phyloP scores from a whole-genome alignment of 2,797 vertebrate species.

The Sebastes nivosus region DNA sequence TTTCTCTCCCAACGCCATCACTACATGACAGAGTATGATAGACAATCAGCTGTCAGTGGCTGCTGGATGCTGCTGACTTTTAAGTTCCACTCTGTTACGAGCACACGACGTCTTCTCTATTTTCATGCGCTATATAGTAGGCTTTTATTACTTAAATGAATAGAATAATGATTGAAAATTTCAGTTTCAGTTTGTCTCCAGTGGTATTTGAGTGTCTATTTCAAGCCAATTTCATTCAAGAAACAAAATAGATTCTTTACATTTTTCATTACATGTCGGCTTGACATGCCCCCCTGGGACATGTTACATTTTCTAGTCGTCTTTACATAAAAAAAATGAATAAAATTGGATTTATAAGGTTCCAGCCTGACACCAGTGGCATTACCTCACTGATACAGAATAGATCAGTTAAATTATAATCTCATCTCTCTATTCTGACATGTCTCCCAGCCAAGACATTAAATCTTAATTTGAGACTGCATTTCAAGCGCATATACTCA shows the following conservation, averaged over 20 bases:
- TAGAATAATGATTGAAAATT: neutral
- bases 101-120: neutral
- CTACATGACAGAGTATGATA: slow-evolving; percentile 13
- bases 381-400: neutral
- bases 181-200: neutral
- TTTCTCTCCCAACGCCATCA: slow-evolving; percentile 29
- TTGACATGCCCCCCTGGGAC: neutral
- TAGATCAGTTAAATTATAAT: slow-evolving; percentile 7
- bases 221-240: neutral
- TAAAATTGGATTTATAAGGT: neutral
- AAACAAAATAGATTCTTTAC: neutral
- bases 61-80: neutral
- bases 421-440: slow-evolving; percentile 16
- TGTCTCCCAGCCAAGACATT: slow-evolving; percentile 31
- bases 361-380: neutral
- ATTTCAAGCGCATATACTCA: slow-evolving; percentile 30
- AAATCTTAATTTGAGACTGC: slow-evolving; percentile 37
- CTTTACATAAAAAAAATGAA: neutral
- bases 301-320: neutral
- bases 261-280: neutral
- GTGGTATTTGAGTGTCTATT: neutral
- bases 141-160: neutral
- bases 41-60: slow-evolving; percentile 32
- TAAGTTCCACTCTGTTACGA: neutral
- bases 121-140: neutral